Conservation (phyloP, 2,888 invertebrate species). For the Agrenia bidenticulata region DNA sequence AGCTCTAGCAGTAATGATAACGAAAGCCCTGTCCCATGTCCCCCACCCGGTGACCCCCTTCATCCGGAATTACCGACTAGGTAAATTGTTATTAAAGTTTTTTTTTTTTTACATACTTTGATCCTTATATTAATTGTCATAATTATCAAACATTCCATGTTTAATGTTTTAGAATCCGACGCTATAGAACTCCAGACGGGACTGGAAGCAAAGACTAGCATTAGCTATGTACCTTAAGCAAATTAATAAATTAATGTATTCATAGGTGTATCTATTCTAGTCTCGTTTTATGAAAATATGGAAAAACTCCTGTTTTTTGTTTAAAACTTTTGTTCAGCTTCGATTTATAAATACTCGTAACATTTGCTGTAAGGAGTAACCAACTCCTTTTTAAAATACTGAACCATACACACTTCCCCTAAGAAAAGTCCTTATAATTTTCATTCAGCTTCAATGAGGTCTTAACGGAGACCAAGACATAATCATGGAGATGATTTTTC, state of each 20-base stretch:
- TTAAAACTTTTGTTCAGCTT: too few species aligned
- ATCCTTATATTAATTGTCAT: background rate
- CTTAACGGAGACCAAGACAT: too few species aligned
- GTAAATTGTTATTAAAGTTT: constrained; percentile 31
- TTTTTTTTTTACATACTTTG: background rate
- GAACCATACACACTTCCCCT: too few species aligned
- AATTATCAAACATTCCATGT: background rate
- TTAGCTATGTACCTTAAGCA: constrained; percentile 8
- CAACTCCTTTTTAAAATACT: too few species aligned
- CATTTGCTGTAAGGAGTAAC: too few species aligned
- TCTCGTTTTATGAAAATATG: too few species aligned
- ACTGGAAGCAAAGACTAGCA: constrained; percentile 25
- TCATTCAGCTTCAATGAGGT: too few species aligned
- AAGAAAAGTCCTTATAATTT: too few species aligned
- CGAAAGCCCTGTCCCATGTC: constrained; percentile 36
- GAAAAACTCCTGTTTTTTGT: too few species aligned
- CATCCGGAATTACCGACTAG: constrained; percentile 51
- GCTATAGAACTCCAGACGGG: constrained; percentile 41
- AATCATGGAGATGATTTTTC: too few species aligned
- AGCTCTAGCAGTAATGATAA: constrained; percentile 47
- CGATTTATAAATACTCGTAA: too few species aligned
- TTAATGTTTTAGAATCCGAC: constrained; percentile 42
- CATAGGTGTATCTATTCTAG: constrained; percentile 1
- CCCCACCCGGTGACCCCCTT: constrained; percentile 51
- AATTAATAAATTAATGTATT: background rate